Base-by-base conservation (phyloP, 2,797 vertebrate genomes). In the Chelon auratus region DNA sequence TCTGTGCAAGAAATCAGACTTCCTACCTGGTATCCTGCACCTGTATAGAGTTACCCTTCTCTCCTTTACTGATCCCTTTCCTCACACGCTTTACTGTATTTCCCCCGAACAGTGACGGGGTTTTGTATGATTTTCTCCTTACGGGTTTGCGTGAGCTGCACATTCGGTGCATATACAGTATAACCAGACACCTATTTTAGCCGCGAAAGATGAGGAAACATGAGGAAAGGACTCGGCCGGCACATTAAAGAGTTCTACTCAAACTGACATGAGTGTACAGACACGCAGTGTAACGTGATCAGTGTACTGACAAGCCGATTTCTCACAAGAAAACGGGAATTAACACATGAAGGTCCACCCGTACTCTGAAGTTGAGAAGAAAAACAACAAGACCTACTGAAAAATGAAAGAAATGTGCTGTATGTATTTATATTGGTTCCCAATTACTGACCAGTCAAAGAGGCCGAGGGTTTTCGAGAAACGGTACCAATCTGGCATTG, bases 11-110 rank as follows among this genome's bases (percentile, higher is more conserved):
- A 84, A 80, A 68, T 88, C 66, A 67, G 77, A 87, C 86, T 89
- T 87, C 88, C 83, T 72, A 84, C 82, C 68, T 82, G 78, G 78
- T 90, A 72, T 89, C 89, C 89, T 91, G 70, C 39, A 76, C 66
- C 74, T 77, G 81, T 86, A 75, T 91, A 87, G 78, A 78, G 56
- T 93, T 93, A 91, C 92, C 50, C 54, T 33, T 77, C 82, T 66
- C 69, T 69, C 24, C 40, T 83, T 67, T 58, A 55, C 77, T 69
- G 53, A 82, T 81, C 65, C 78, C 65, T 81, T 85, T 89, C 62
- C 74, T 83, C 73, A 62, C 57, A 64, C 78, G 26, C 54, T 88
- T 89, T 72, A 40, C 56, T 84, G 79, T 73, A 84, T 88, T 83
- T 84, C 75, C 50, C 20, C 56, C 62, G 30, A 67, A 69, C 43